Conservation (phyloP, 2,113 vertebrate species). For the Pithys albifrons region DNA sequence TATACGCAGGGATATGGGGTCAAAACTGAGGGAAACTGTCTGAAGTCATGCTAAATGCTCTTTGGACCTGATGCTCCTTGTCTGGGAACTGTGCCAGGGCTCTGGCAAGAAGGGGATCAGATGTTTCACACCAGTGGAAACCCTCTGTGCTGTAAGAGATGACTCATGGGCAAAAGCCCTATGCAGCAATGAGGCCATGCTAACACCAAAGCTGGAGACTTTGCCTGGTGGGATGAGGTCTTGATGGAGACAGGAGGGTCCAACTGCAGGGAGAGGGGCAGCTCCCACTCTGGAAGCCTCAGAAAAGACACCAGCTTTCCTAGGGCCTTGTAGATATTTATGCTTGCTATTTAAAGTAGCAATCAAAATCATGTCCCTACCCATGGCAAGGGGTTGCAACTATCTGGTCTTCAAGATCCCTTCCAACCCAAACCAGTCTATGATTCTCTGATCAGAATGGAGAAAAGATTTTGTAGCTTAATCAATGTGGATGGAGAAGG, state of each 20-base stretch:
- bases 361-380: background rate
- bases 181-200: accelerated
- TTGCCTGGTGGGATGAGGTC: background rate
- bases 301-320: background rate
- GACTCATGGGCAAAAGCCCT: background rate
- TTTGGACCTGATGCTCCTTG: background rate
- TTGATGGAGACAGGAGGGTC: background rate
- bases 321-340: background rate
- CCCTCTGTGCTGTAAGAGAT: background rate
- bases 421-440: background rate
- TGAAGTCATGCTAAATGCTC: background rate
- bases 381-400: background rate
- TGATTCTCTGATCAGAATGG: background rate
- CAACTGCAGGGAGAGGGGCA: background rate
- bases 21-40: background rate
- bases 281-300: background rate
- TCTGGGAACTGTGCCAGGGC: background rate
- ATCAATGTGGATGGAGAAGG: background rate
- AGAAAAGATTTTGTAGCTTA: background rate
- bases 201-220: background rate
- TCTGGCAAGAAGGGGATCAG: background rate
- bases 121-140: background rate
- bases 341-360: background rate
- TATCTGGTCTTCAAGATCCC: background rate
- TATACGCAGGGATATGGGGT: background rate